These are phyloP conservation scores for Akabosia matsudoensis DNA, from an alignment of 1,140 invertebrate genomes.

Conservation along the genomic window DNA sequence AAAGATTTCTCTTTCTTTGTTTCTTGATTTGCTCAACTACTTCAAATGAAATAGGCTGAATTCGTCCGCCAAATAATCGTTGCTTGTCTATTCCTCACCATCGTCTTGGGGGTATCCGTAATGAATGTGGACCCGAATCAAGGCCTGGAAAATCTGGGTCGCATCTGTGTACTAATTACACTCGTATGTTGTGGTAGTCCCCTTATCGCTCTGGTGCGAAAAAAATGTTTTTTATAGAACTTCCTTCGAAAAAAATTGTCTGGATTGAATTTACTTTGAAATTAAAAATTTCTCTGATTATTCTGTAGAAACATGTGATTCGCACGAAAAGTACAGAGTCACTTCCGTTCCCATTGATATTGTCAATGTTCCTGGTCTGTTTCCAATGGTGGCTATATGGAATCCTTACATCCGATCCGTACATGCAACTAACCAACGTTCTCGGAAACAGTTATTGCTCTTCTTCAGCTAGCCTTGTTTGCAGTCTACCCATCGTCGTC, in stretches of 20 bases:
- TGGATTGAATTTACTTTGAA: not conserved
- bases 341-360: constrained; percentile 73
- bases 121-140: constrained; percentile 30
- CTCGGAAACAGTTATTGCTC: constrained; percentile 64
- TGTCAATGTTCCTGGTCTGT: constrained; percentile 69
- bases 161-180: constrained; percentile 67
- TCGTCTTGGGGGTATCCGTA: constrained; percentile 40
- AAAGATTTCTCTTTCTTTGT: constrained; percentile 21
- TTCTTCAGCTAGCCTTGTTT: constrained; percentile 67
- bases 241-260: no score
- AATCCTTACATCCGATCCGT: constrained; percentile 64
- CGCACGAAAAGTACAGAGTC: constrained; percentile 69
- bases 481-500: constrained; percentile 59
- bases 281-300: constrained; percentile 33
- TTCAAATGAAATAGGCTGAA: no score
- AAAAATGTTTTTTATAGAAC: no score
- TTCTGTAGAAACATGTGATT: constrained; percentile 67
- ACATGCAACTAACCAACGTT: constrained; percentile 74
- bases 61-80: constrained; percentile 47
- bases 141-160: constrained; percentile 54
- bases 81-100: constrained; percentile 38
- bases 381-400: constrained; percentile 74
- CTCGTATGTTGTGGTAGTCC: constrained; percentile 75
- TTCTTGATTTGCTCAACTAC: constrained; percentile 37
- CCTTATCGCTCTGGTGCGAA: constrained; percentile 67